These are phyloP conservation scores for Cenopis cana DNA, from an alignment of 2,888 invertebrate genomes.

Conservation along the genomic window DNA sequence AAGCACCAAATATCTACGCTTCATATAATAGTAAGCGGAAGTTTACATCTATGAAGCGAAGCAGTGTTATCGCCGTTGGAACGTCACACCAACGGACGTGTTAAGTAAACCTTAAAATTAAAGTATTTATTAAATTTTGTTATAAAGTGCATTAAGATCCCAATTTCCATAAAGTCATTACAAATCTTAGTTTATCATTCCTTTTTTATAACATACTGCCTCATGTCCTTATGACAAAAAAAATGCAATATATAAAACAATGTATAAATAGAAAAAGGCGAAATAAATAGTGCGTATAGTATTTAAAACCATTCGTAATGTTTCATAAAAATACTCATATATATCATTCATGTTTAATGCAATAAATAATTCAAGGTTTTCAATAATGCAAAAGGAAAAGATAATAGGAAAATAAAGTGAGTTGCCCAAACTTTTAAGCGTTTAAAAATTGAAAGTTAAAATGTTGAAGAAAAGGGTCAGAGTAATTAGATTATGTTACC, in stretches of 20 bases:
- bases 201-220: slow-evolving; percentile 70
- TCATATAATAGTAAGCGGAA: slow-evolving; percentile 7
- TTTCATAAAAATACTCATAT: slow-evolving; percentile 57
- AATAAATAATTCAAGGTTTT: slow-evolving; percentile 62
- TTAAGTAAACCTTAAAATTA: slow-evolving; percentile 69
- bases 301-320: slow-evolving; percentile 64
- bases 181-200: slow-evolving; percentile 68
- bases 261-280: slow-evolving; percentile 69
- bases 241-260: slow-evolving; percentile 71
- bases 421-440: slow-evolving; percentile 62
- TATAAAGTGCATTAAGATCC: slow-evolving; percentile 76
- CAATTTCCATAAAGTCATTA: slow-evolving; percentile 62
- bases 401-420: slow-evolving; percentile 63
- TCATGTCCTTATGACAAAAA: slow-evolving; percentile 66
- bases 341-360: slow-evolving; percentile 72
- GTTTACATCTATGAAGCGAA: slow-evolving; percentile 57
- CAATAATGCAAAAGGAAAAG: slow-evolving; percentile 67
- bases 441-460: slow-evolving; percentile 63
- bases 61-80: slow-evolving; percentile 80
- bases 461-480: slow-evolving; percentile 67
- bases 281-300: slow-evolving; percentile 76
- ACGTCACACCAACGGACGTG: slow-evolving; percentile 72
- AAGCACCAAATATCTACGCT: slow-evolving; percentile 27
- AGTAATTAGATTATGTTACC: slow-evolving; percentile 69
- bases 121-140: slow-evolving; percentile 67